Evolutionary conservation across 2,797 vertebrate species (phyloP), one percentile per base, ranked within the genome.

Genomic region (Novumbra hubbsi): DNA sequence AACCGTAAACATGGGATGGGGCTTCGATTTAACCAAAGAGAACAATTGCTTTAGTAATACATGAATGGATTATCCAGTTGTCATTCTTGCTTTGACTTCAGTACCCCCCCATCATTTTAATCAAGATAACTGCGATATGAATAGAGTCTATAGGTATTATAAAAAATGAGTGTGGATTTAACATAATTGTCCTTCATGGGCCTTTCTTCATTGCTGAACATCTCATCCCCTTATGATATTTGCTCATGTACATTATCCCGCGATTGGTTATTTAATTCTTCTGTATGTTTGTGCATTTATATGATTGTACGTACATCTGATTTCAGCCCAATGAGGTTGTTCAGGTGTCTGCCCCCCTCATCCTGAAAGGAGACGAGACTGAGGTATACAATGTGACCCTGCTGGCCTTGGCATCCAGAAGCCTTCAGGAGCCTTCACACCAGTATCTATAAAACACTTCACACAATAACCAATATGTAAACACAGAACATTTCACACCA

Each of bases 371-470:
- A 1, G 92, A 95, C 0, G 32, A 95, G 60, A 94, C 86, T 0
- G 92, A 90, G 15, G 84, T 88, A 48, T 97, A 96, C 90, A 91
- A 60, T 4, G 82, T 99, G 81, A 91, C 93, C 77, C 79, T 98
- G 55, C 87, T 93, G 81, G 94, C 93, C 32, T 85, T 81, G 55
- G 90, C 93, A 60, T 87, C 84, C 27, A 28, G 30, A 27, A 6
- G 70, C 17, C 32, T 48, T 24, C 21, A 16, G 76, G 17, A 70
- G 86, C 74, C 68, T 73, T 72, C 70, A 30, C 67, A 19, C 11
- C 41, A 11, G 41, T 45, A 45, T 45, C 41, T 3, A 45, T 45
- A 45, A 14, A 45, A 45, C 41, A 45, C 41, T 45, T 45, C 41
- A 45, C 45, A 19, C 62, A 32, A 21, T 14, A 32, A 30, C 62